These are phyloP conservation scores for Eurypyga helias DNA, from an alignment of 2,113 vertebrate species.

Conservation along the genomic window DNA sequence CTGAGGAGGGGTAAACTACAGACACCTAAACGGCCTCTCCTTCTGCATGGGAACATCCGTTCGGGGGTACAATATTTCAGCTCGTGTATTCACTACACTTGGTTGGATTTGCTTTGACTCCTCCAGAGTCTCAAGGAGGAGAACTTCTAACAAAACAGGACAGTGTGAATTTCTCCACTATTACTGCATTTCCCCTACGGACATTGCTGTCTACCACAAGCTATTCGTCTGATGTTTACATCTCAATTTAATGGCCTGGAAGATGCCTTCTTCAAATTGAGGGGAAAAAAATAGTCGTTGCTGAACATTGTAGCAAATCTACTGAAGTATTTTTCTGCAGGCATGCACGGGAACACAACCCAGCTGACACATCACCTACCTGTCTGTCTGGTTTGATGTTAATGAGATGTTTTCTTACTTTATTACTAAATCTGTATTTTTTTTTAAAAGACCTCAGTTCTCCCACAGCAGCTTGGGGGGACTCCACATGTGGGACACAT, in stretches of 20 bases:
- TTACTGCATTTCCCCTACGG: background rate
- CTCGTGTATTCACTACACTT: background rate
- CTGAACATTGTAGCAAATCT: background rate
- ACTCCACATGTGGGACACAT: accelerated
- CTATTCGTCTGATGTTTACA: background rate
- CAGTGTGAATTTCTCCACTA: background rate
- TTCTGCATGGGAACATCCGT: background rate
- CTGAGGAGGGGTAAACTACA: background rate
- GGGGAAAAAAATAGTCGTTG: background rate
- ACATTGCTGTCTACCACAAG: background rate
- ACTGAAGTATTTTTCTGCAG: background rate
- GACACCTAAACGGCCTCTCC: background rate
- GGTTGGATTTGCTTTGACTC: background rate
- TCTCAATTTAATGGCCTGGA: background rate
- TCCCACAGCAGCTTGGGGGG: background rate
- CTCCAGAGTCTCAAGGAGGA: background rate
- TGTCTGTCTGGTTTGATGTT: background rate
- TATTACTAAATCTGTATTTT: background rate
- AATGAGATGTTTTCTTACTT: background rate
- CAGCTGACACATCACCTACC: background rate
- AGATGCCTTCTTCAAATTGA: background rate
- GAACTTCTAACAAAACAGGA: background rate
- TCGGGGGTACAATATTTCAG: background rate
- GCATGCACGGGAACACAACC: background rate
- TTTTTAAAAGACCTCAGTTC: background rate